These are phyloP conservation scores for Falco biarmicus DNA, from an alignment of 2,797 vertebrate species.

Conservation along the genomic window DNA sequence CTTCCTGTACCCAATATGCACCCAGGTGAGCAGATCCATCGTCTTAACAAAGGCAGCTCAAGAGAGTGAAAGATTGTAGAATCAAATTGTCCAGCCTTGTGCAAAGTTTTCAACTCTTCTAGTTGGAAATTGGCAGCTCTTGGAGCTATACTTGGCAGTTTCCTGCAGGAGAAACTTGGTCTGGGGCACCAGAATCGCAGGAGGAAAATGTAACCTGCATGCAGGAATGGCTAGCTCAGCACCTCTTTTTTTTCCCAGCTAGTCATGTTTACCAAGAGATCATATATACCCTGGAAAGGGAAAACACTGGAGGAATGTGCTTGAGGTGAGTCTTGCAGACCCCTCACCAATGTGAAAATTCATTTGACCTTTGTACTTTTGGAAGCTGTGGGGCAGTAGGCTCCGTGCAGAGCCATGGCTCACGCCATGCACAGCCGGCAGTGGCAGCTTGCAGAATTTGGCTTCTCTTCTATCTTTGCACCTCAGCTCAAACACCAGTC, in stretches of 20 bases:
- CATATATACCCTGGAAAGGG: not conserved
- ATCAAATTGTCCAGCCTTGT: not conserved
- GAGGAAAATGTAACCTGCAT: not conserved
- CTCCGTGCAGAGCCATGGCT: not conserved
- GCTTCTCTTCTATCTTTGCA: not conserved
- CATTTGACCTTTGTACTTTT: not conserved
- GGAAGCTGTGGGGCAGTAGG: not conserved
- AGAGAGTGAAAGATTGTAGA: not conserved
- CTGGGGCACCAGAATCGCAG: not conserved
- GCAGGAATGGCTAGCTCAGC: not conserved
- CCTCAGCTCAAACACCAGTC: not conserved
- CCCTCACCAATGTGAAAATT: not conserved
- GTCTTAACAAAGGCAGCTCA: not conserved
- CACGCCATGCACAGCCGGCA: not conserved
- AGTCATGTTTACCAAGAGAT: not conserved
- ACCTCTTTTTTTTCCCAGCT: not conserved
- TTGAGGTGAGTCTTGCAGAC: not conserved
- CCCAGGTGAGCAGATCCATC: not conserved
- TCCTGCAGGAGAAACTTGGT: not conserved
- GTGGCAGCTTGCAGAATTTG: not conserved
- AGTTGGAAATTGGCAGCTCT: constrained; percentile 3
- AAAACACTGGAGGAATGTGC: not conserved
- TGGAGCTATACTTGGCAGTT: not conserved
- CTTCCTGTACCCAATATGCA: not conserved
- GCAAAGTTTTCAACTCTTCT: not conserved